phyloP scores from a whole-genome alignment of 2,113 vertebrate genomes.

The Aegotheles bennettii region DNA sequence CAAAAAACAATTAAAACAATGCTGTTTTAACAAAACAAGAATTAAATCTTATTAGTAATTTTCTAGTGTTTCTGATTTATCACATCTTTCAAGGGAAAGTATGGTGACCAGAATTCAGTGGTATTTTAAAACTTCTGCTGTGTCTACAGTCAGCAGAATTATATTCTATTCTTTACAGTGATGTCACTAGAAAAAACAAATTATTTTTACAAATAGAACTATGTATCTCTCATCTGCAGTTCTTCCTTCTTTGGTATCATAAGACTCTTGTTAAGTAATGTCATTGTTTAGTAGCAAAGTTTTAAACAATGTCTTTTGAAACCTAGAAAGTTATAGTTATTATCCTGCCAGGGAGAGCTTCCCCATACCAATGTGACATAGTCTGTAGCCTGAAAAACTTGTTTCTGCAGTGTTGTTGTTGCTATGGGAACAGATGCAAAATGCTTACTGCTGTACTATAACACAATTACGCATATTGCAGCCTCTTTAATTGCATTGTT shows the following conservation, averaged over 20 bases:
- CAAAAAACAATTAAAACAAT: not conserved
- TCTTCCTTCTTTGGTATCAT: not conserved
- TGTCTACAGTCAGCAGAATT: not conserved
- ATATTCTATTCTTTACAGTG: not conserved
- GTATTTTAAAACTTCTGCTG: not conserved
- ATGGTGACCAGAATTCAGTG: not conserved
- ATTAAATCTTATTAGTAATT: not conserved
- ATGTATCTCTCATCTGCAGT: not conserved
- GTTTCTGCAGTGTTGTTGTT: conserved; percentile 50
- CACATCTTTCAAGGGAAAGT: not conserved
- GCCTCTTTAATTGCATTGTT: conserved; percentile 16
- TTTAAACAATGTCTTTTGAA: conserved; percentile 43
- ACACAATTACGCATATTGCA: not conserved
- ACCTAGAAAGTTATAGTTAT: conserved; percentile 9
- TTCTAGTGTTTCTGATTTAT: not conserved
- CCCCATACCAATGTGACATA: not conserved
- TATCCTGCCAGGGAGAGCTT: conserved; percentile 15
- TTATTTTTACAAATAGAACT: not conserved
- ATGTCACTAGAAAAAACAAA: not conserved
- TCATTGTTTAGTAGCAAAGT: conserved; percentile 8
- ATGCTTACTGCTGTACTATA: not conserved
- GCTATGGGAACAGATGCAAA: conserved; percentile 50
- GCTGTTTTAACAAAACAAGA: not conserved
- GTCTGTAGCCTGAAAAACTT: conserved; percentile 19
- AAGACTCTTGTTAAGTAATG: not conserved